These are phyloP conservation scores for Micronycteris hirsuta DNA, from an alignment of 2,113 vertebrate species.

Conservation along the genomic window DNA sequence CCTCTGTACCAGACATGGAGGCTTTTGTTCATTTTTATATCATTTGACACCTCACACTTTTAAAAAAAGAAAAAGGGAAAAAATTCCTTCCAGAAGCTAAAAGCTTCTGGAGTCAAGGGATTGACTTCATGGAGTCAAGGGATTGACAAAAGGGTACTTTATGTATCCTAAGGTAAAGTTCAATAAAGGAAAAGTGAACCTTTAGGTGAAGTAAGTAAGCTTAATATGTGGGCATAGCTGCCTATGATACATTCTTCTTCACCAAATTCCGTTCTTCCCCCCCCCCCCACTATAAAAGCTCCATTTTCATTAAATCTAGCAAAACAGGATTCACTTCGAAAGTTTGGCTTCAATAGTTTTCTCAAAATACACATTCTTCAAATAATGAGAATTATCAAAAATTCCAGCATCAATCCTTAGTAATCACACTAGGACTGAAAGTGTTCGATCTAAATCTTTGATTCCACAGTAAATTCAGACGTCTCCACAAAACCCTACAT, in stretches of 20 bases:
- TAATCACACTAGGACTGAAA: background rate
- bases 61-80: background rate
- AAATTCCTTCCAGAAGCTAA: background rate
- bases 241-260: slow-evolving; percentile 1
- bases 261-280: background rate
- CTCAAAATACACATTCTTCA: background rate
- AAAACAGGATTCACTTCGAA: background rate
- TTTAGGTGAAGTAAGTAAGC: slow-evolving; percentile 15
- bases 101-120: background rate
- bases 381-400: background rate
- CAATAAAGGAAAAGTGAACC: slow-evolving; percentile 16
- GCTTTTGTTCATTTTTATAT: background rate
- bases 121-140: background rate
- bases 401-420: background rate
- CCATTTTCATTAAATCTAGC: background rate
- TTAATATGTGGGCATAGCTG: slow-evolving; percentile 12
- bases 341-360: background rate
- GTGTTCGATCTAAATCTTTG: background rate
- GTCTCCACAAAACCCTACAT: background rate
- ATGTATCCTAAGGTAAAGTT: background rate
- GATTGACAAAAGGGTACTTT: background rate
- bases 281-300: background rate
- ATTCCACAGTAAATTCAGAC: background rate
- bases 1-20: background rate
- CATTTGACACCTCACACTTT: background rate